Conservation (phyloP, 2,888 invertebrate species). For the Alviniconcha strummeri region DNA sequence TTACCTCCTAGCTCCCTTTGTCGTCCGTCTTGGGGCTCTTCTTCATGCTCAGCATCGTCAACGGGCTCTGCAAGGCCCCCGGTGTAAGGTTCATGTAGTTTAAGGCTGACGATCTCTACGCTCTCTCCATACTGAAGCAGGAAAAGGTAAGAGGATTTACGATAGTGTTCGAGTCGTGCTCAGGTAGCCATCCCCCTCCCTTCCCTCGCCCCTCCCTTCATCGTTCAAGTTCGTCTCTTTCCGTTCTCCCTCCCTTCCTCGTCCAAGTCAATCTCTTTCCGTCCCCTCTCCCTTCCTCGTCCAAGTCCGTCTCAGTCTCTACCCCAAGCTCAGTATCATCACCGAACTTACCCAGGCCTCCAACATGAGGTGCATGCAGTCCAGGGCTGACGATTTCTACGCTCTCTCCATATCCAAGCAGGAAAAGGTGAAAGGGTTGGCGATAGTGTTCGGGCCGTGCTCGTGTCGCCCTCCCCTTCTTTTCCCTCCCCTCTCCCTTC, state of each 20-base stretch:
- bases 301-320: slow-evolving; percentile 94
- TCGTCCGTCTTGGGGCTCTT: too few relatives aligned
- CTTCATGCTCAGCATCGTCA: slow-evolving; percentile 98
- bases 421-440: slow-evolving; percentile 98
- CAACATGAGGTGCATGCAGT: slow-evolving; percentile 99
- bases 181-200: too few relatives aligned
- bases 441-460: too few relatives aligned
- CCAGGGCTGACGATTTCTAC: slow-evolving; percentile 96
- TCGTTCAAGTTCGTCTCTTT: neutral
- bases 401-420: slow-evolving; percentile 97
- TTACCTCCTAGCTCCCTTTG: too few relatives aligned
- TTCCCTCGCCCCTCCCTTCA: too few relatives aligned
- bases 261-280: too few relatives aligned
- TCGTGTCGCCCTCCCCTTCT: too few relatives aligned
- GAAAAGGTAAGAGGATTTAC: slow-evolving; percentile 98
- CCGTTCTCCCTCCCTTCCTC: too few relatives aligned
- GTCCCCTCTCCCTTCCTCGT: neutral
- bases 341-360: slow-evolving; percentile 97
- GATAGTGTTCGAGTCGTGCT: too few relatives aligned
- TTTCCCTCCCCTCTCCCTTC: neutral
- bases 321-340: slow-evolving; percentile 98
- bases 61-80: slow-evolving; percentile 96
- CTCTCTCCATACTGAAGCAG: slow-evolving; percentile 96
- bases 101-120: slow-evolving; percentile 69
- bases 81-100: slow-evolving; percentile 99